These are phyloP conservation scores for Mycetomoellerius zeteki DNA, from an alignment of 1,140 invertebrate genomes.

Conservation along the genomic window DNA sequence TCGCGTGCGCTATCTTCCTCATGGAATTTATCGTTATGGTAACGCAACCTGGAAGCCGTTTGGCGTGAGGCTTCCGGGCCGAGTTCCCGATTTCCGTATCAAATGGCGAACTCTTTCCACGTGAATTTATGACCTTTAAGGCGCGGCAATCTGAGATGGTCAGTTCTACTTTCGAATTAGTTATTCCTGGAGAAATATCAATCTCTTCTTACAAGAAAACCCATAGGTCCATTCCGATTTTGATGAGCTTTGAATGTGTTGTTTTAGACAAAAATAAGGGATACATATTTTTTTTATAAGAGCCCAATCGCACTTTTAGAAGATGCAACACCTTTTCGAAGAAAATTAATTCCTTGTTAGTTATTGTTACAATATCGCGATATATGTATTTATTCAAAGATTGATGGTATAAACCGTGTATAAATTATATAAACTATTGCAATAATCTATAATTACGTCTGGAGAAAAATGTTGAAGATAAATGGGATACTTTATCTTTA, in stretches of 20 bases:
- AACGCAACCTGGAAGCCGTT: conserved; percentile 80
- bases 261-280: too few species aligned
- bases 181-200: conserved; percentile 34
- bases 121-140: conserved; percentile 74
- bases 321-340: too few species aligned
- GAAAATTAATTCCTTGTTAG: too few species aligned
- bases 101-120: conserved; percentile 79
- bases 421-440: neutral
- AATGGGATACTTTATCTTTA: neutral
- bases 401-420: neutral
- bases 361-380: neutral
- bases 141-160: conserved; percentile 18
- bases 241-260: too few species aligned
- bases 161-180: conserved; percentile 50
- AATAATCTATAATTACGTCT: neutral
- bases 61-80: conserved; percentile 79
- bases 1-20: conserved; percentile 72
- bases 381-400: neutral
- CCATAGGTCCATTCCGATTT: too few species aligned
- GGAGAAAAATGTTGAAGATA: neutral
- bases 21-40: conserved; percentile 82
- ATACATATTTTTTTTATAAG: too few species aligned
- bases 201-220: neutral
- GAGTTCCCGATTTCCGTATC: conserved; percentile 83
- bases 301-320: too few species aligned